Base-by-base conservation (phyloP, 2,888 invertebrate species). In the Drosophila maculinotata region DNA sequence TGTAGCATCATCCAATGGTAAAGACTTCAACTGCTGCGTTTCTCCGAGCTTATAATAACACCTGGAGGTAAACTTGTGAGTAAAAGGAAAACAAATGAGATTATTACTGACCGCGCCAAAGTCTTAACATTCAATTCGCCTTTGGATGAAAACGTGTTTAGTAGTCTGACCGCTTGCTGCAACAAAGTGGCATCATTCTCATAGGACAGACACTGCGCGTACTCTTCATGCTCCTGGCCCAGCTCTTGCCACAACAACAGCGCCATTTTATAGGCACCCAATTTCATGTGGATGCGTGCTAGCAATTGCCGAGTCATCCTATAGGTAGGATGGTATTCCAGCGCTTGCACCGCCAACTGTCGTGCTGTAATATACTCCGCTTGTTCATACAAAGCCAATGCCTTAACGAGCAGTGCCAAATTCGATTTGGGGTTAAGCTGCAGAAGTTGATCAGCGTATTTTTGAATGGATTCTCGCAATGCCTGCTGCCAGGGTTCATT, bases 351-450 rank as follows among this genome's bases (percentile, higher is more conserved):
- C 10, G 94, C 88, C 69, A 92, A 77, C 57, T 93, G 92, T 69
- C 93, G 91, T 0, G 95, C 93, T 65, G 93, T 93, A 15, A 93
- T 83, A 75, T 93, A 93, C 57, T 93, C 91, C 17, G 93, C 91
- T 42, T 92, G 91, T 14, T 93, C 90, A 89, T 92, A 94, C 14
- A 91, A 89, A 53, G 93, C 88, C 63, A 95, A 93, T 30, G 94
- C 94, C 90, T 93, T 93, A 2, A 95, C 93, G 38, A 95, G 91
- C 26, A 93, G 89, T 1, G 93, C 95, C 83, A 94, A 92, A 76
- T 93, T 93, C 0, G 95, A 95, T 66, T 93, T 92, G 68, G 93
- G 89, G 79, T 95, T 93, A 5, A 94, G 89, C 48, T 92, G 88
- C 49, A 93, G 90, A 3, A 96, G 91, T 63, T 90, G 89, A 41